Conservation (phyloP, 92 coral and sea anemone species). For the Zoanthus solanderi region DNA sequence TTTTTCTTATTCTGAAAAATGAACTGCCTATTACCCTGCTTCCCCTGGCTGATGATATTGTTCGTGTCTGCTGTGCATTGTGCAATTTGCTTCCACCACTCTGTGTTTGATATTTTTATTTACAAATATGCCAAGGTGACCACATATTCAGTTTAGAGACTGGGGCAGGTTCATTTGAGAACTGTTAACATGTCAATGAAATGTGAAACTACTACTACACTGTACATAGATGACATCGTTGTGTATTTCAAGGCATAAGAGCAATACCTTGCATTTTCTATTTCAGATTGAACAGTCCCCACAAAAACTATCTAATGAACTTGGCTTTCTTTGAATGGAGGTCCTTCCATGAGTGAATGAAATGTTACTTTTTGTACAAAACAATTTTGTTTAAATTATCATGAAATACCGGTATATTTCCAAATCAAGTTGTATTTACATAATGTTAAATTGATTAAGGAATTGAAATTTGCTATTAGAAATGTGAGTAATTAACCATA, state of each 20-base stretch:
- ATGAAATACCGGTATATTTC: constrained; percentile 8
- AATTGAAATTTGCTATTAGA: constrained; percentile 24
- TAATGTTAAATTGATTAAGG: constrained; percentile 15
- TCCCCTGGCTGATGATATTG: constrained; percentile 52
- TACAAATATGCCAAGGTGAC: constrained; percentile 17
- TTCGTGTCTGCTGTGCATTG: constrained; percentile 15
- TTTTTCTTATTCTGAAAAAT: constrained; percentile 52
- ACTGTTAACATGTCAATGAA: constrained; percentile 8
- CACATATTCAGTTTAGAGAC: constrained; percentile 19
- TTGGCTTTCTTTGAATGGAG: constrained; percentile 25
- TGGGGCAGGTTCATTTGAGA: constrained; percentile 4
- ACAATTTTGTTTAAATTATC: constrained; percentile 16
- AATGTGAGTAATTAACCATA: constrained; percentile 6
- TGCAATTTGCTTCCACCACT: constrained; percentile 26
- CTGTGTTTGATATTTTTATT: constrained; percentile 24
- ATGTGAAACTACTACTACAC: constrained; percentile 3
- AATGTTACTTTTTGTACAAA: constrained; percentile 21
- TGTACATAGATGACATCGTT: constrained; percentile 5
- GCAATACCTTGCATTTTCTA: constrained; percentile 2
- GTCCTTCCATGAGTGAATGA: constrained; percentile 18
- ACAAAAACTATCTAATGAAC: constrained; percentile 6
- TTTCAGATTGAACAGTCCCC: constrained; percentile 4
- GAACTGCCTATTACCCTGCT: constrained; percentile 44
- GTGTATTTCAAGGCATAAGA: constrained; percentile 28
- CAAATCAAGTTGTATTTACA: constrained; percentile 30